These are phyloP conservation scores for Sipha flava DNA, from an alignment of 1,140 invertebrate species.

Conservation along the genomic window DNA sequence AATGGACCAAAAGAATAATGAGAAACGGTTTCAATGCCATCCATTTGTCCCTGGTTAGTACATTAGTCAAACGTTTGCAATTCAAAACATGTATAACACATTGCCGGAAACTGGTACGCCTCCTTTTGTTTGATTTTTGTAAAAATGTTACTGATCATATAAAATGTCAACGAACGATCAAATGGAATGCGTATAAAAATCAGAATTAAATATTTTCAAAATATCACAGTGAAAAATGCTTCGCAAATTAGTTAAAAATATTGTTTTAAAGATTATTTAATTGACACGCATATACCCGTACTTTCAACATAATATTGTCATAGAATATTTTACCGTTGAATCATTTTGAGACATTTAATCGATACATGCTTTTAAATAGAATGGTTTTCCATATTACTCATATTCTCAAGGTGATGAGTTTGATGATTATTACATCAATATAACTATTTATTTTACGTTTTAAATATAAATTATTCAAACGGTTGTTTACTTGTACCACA, in stretches of 20 bases:
- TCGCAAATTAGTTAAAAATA: too few species aligned
- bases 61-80: background rate
- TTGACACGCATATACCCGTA: too few species aligned
- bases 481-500: background rate
- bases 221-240: too few species aligned
- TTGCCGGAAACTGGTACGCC: constrained; percentile 6
- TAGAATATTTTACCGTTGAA: too few species aligned
- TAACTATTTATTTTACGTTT: background rate
- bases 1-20: background rate
- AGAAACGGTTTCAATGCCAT: background rate
- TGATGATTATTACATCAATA: background rate
- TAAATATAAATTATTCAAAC: background rate
- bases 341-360: too few species aligned
- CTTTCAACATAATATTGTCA: too few species aligned
- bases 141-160: background rate
- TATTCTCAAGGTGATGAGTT: background rate
- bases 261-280: too few species aligned
- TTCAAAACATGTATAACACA: background rate
- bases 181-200: background rate
- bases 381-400: background rate
- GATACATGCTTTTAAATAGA: too few species aligned
- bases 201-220: too few species aligned
- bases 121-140: background rate
- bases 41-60: background rate
- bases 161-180: background rate